These are phyloP conservation scores for Macquaria australasica DNA, from an alignment of 2,113 vertebrate species.

Conservation along the genomic window DNA sequence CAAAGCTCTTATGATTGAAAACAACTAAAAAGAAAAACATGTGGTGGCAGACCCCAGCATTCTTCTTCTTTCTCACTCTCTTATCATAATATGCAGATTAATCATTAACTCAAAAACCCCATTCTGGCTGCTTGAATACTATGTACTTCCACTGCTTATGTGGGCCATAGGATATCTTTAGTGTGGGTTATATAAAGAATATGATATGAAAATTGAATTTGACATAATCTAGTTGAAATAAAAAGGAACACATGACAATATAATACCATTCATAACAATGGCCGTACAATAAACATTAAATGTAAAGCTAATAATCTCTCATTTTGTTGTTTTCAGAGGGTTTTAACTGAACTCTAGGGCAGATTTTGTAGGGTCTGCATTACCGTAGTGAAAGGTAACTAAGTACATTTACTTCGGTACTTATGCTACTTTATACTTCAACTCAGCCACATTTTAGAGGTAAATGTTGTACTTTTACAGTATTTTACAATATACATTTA, in stretches of 20 bases:
- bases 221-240: background rate
- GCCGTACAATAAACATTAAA: background rate
- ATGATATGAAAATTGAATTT: background rate
- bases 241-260: background rate
- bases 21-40: background rate
- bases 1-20: background rate
- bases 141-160: slow-evolving; percentile 6
- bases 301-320: background rate
- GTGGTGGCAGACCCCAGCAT: background rate
- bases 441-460: background rate
- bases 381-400: background rate
- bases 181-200: background rate
- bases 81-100: slow-evolving; percentile 57
- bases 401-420: background rate
- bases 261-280: background rate
- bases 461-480: background rate
- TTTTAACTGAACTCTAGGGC: background rate
- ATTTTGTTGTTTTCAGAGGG: background rate
- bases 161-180: slow-evolving; percentile 3
- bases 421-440: background rate
- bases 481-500: background rate
- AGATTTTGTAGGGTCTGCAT: too few relatives aligned
- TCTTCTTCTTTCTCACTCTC: slow-evolving; percentile 30
- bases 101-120: slow-evolving; percentile 66
- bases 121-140: background rate